Conservation (phyloP, 2,797 vertebrate species). For the Oreonectes daqikongensis region DNA sequence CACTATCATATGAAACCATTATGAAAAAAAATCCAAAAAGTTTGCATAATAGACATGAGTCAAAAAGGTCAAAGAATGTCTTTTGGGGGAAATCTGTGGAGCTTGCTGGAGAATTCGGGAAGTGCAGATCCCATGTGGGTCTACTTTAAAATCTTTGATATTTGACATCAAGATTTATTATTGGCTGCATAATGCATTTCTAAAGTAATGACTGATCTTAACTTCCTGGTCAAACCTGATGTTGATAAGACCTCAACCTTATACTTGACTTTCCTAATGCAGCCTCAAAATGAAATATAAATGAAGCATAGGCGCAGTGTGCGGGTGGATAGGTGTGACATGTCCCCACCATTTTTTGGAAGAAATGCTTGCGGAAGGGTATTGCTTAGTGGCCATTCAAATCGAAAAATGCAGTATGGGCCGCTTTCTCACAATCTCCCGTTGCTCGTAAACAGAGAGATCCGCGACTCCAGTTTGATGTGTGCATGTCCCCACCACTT, state of each 20-base stretch:
- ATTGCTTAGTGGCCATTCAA: too few species aligned
- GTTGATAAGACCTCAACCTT: background rate
- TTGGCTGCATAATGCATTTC: constrained; percentile 3
- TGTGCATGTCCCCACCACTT: too few species aligned
- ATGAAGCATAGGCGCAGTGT: too few species aligned
- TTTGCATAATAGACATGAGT: background rate
- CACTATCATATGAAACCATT: too few species aligned
- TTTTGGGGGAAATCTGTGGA: background rate
- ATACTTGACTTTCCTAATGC: background rate
- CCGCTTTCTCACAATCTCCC: too few species aligned
- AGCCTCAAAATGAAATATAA: background rate
- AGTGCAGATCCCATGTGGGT: too few species aligned
- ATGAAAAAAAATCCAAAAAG: background rate
- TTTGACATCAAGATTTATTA: constrained; percentile 10
- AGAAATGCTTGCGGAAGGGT: too few species aligned
- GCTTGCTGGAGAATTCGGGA: background rate
- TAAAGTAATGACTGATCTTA: constrained; percentile 1
- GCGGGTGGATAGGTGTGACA: too few species aligned
- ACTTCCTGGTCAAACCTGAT: background rate
- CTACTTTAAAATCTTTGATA: background rate
- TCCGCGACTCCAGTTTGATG: too few species aligned
- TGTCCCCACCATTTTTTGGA: too few species aligned
- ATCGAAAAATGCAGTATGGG: too few species aligned
- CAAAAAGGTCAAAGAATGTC: background rate
- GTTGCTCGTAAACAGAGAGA: too few species aligned